These are phyloP conservation scores for Callyntrura sp. DNA, from an alignment of 2,888 invertebrate species.

Conservation along the genomic window DNA sequence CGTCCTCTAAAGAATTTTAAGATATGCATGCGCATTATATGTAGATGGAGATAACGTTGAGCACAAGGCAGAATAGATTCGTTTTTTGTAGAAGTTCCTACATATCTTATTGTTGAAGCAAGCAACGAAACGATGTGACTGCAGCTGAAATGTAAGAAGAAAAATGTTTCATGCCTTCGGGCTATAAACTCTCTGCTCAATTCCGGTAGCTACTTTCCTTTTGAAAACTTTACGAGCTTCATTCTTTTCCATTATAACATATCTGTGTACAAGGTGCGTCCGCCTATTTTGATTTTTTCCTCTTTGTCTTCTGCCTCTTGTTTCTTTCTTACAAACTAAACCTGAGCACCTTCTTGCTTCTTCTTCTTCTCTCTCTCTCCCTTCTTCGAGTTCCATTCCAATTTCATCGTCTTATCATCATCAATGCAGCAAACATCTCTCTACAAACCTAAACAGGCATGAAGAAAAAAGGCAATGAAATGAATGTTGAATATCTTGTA, in stretches of 20 bases:
- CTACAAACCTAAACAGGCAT: conserved; percentile 49
- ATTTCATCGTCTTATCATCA: conserved; percentile 69
- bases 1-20: conserved; percentile 10
- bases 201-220: conserved; percentile 84
- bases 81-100: neutral
- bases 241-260: conserved; percentile 82
- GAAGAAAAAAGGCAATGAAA: conserved; percentile 69
- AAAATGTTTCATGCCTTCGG: conserved; percentile 78
- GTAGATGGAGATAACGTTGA: neutral
- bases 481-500: conserved; percentile 75
- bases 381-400: conserved; percentile 65
- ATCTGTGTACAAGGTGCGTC: conserved; percentile 81
- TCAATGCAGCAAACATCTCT: conserved; percentile 36
- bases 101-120: conserved; percentile 53
- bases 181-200: conserved; percentile 81
- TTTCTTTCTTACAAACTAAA: conserved; percentile 57
- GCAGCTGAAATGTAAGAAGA: conserved; percentile 44
- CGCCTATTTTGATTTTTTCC: conserved; percentile 78
- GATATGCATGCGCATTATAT: conserved; percentile 32
- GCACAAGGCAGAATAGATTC: neutral
- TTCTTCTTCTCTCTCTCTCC: conserved; percentile 57
- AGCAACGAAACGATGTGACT: conserved; percentile 46
- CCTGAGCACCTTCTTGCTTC: conserved; percentile 61
- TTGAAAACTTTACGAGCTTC: conserved; percentile 84
- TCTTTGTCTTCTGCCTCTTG: conserved; percentile 74